Evolutionary conservation across 2,888 invertebrate species (phyloP), one percentile per base, ranked within the genome.

Genomic region (Cheilosia urbana): DNA sequence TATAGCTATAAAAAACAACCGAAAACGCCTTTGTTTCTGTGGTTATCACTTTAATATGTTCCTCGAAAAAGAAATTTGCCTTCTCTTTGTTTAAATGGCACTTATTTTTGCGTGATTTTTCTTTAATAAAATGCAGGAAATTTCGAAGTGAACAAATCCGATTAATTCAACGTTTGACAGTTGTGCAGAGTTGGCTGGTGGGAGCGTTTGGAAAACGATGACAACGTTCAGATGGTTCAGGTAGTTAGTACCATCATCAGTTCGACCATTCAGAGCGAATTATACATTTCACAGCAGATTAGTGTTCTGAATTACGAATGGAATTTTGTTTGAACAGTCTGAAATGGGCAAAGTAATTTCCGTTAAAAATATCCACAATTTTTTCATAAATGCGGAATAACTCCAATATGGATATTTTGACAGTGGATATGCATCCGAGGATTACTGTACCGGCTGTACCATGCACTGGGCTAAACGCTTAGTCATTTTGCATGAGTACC

Each of bases 161-260:
- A 84, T 76, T 84, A 79, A 76, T 76, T 80, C 75, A 47, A 80
- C 75, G 60, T 84, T 84, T 84, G 84, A 84, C 84, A 80, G 68
- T 76, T 84, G 75, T 84, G 84, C 75, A 75, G 84, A 84, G 84
- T 80, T 84, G 80, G 80, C 84, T 71, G 30, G 13, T 55, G 84
- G 80, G 69, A n/a, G 71, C 5, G 80, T 76, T 84, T 66, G 80
- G 84, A 84, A 80, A 84, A 63, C 11, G 15, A n/a, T 40, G 19
- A 6, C 17, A 6, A 13, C 11, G 57, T 40, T 37, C 69, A 49
- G 58, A 19, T 9, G 51, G 73, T 60, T 37, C 45, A 45, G 11
- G 68, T 60, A 45, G n/a, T 13, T 34, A 42, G 15, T 65, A 24
- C 17, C 34, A 13, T 30, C 13, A 19, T 19, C 9, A 11, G 3